A percentile compares a stretch with the other conserved stretches of the same genome.
These are phyloP conservation scores for Otolemur garnettii DNA, from an alignment of 2,113 vertebrate species.

Conservation along the genomic window DNA sequence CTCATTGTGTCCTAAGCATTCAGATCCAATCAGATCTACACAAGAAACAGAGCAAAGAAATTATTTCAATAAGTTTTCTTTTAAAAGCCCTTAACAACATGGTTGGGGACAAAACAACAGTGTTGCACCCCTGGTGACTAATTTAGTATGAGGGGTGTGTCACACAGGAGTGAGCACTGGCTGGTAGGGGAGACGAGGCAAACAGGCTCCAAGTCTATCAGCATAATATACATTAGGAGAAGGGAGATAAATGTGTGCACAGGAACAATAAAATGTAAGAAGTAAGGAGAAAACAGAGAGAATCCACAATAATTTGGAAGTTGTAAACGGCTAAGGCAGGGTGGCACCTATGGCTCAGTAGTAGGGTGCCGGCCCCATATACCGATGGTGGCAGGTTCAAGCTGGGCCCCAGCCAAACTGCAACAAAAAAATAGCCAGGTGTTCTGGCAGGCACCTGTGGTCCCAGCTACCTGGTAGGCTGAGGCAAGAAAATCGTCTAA, in stretches of 20 bases:
- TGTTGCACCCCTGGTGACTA: not conserved
- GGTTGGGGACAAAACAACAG: not conserved
- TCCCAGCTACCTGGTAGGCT: too few species aligned
- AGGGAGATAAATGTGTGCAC: not conserved
- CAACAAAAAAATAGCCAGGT: too few species aligned
- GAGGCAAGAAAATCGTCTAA: too few species aligned
- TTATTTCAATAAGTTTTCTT: not conserved
- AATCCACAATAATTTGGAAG: not conserved
- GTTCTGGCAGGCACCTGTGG: too few species aligned
- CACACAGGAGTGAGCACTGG: fast-evolving
- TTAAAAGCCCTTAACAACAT: not conserved
- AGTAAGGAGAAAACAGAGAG: not conserved
- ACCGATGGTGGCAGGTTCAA: too few species aligned
- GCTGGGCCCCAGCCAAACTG: too few species aligned
- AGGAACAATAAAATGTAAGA: not conserved
- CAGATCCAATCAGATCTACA: not conserved
- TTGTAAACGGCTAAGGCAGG: not conserved
- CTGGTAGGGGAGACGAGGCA: not conserved
- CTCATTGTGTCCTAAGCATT: not conserved
- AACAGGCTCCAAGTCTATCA: not conserved
- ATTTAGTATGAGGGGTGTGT: not conserved
- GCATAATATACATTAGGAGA: not conserved
- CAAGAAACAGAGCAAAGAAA: not conserved
- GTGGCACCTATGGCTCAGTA: too few species aligned
- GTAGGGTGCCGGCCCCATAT: too few species aligned